A percentile compares a stretch with the other conserved stretches of the same genome.
Evolutionary conservation across 2,797 vertebrate genomes (phyloP).

Genomic region (Oryzias sinensis): DNA sequence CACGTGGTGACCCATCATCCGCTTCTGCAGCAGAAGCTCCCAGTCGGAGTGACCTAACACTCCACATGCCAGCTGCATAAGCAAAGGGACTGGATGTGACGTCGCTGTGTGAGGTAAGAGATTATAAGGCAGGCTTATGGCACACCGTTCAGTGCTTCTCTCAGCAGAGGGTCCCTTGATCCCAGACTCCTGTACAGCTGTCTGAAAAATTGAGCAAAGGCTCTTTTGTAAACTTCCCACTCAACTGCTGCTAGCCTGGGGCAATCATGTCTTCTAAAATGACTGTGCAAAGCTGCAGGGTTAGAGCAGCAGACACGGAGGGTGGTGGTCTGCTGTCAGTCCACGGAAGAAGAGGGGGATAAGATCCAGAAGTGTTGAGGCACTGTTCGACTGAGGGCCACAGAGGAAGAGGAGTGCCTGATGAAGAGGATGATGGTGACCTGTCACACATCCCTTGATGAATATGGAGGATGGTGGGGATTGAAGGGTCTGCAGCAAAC

Average conservation of each 20-base stretch:
- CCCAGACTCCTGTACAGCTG: conserved; percentile 32
- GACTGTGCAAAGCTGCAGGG: conserved; percentile 37
- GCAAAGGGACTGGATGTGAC: conserved; percentile 50
- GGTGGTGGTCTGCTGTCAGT: conserved; percentile 20
- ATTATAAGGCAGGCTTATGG: conserved; percentile 44
- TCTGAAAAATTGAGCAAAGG: conserved; percentile 31
- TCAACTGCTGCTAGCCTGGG: conserved; percentile 28
- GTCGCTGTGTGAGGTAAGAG: conserved; percentile 55
- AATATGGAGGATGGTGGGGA: conserved; percentile 20
- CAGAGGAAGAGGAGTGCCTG: conserved; percentile 29
- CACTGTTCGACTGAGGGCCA: conserved; percentile 47
- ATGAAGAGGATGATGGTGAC: conserved; percentile 48
- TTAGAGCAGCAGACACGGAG: conserved; percentile 21
- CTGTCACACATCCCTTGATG: conserved; percentile 44
- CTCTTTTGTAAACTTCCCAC: conserved; percentile 25
- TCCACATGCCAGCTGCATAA: conserved; percentile 59
- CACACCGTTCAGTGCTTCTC: conserved; percentile 29
- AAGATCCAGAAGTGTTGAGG: conserved; percentile 38
- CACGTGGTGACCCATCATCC: conserved; percentile 21
- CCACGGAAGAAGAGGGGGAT: conserved; percentile 30
- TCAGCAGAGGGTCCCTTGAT: conserved; percentile 31
- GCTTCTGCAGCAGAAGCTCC: conserved; percentile 33
- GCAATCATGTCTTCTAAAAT: conserved; percentile 48
- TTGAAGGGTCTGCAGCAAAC: conserved; percentile 18
- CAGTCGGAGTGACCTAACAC: conserved; percentile 25